phyloP scores from a whole-genome alignment of 2,888 invertebrate genomes.

The Anaspis maculata region DNA sequence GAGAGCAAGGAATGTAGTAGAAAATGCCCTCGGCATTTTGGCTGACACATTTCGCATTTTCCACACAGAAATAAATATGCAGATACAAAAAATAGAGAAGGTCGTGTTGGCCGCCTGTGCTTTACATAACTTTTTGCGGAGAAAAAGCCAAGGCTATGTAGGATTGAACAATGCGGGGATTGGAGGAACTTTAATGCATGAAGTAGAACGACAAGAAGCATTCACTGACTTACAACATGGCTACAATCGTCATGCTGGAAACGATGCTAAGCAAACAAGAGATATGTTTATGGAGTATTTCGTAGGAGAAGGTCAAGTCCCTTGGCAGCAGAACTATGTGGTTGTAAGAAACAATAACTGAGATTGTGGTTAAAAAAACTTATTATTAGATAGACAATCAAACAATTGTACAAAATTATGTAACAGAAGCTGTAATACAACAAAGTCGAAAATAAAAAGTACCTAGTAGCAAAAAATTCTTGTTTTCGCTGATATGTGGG shows the following conservation, averaged over 20 bases:
- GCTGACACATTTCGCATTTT: constrained; percentile 11
- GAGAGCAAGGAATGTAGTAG: constrained; percentile 8
- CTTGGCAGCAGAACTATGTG: not conserved
- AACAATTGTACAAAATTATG: not conserved
- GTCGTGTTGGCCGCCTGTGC: constrained; percentile 1
- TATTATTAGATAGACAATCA: too few relatives aligned
- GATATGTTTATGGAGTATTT: not conserved
- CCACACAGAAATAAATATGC: constrained; percentile 2
- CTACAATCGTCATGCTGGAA: not conserved
- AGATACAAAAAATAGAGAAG: not conserved
- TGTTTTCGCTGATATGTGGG: too few relatives aligned
- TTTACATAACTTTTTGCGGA: constrained; percentile 1
- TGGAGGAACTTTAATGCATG: too few relatives aligned
- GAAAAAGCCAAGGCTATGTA: not conserved
- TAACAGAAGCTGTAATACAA: not conserved
- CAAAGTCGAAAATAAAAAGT: too few relatives aligned
- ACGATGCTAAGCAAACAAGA: not conserved
- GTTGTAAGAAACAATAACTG: not conserved
- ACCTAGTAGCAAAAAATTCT: too few relatives aligned
- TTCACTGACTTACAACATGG: not conserved
- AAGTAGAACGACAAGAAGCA: not conserved
- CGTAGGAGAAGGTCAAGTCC: not conserved
- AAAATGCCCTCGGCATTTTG: constrained; percentile 15
- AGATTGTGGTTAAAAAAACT: too few relatives aligned
- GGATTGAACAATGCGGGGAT: not conserved